Evolutionary conservation across 2,797 vertebrate genomes (phyloP), one percentile per base, ranked within the genome.

Genomic region (Novumbra hubbsi): DNA sequence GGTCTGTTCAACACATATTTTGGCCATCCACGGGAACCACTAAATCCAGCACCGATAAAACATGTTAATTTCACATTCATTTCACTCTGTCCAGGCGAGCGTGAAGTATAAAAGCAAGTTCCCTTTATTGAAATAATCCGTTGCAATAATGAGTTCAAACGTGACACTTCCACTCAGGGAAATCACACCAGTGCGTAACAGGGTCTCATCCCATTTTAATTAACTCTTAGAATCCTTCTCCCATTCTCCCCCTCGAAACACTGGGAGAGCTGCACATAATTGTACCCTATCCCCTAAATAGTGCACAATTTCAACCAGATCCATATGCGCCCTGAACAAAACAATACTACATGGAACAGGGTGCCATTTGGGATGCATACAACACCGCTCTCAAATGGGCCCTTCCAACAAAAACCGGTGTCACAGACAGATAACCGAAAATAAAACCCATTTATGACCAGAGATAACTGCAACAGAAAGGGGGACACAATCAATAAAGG

Each of bases 191-290:
- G 48, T 7, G 48, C 70, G 73, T 81, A 78, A 76, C 78, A 45
- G 65, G 72, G 78, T 73, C 76, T 72, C 81, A 79, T 76, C 79
- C 77, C 71, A 80, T 86, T 84, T 85, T 83, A 88, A 88, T 86
- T 85, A 85, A 84, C 76, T 75, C 70, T 60, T 48, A 49, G 67
- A 49, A 55, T 74, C 74, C 72, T 69, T 72, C 55, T 67, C 32
- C 72, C 69, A 77, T 78, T 85, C 85, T 78, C 34, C 5, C 83
- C 84, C 85, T 74, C 75, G 78, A 74, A 74, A 71, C 27, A 30
- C 16, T 14, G 63, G 70, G 71, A 76, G 64, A 75, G 62, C 72
- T 80, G 83, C 84, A 84, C 83, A 70, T 38, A 72, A 80, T 76
- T 79, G 76, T 48, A 48, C 28, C 65, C 57, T 28, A 75, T 70